Base-by-base conservation (phyloP, 2,797 vertebrate species). In the Caiman crocodilus region DNA sequence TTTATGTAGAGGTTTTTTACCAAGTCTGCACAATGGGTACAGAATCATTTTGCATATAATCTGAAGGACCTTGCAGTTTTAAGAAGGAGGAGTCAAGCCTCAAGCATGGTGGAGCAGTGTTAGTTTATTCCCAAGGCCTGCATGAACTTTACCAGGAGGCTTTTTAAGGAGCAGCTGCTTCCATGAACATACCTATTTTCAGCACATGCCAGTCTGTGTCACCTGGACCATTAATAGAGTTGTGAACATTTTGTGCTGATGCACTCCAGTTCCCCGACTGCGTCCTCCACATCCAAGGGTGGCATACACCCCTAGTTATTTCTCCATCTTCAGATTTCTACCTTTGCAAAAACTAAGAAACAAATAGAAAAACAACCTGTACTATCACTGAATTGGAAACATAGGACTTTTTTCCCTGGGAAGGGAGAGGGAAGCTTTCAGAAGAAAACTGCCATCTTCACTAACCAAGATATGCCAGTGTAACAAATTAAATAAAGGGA, bases 381-480 rank as follows among this genome's bases (percentile, higher is more conserved):
- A 14, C 77, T 20, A 6, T 13, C 73, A 84, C 7, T 32, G 26
- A 87, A 32, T 7, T 14, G 14, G 20, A 89, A 88, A 64, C 59
- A 74, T 0, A 2, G 74, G 79, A 28, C 18, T 30, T 35, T 75
- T 84, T 57, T 5, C 77, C 26, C 60, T 35, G 2, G 2, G 56
- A 79, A 85, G 90, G 25, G 81, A 10, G 2, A 16, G 26, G 2
- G 75, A 55, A 5, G 5, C 2, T 3, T 30, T 65, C 56, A 30
- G 57, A 85, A 78, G 10, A 35, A 91, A 83, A 9, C 10, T 58
- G 35, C 21, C 92, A 65, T 10, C 58, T 76, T 81, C 85, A 85
- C 73, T 88, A 63, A 1, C 32, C 85, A 65, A 89, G 58, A 25
- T 83, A 13, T 81, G 75, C 15, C 30, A 76, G 10, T 26, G 6